Conservation (phyloP, 2,113 vertebrate genomes). For the Chrysochloris asiatica region DNA sequence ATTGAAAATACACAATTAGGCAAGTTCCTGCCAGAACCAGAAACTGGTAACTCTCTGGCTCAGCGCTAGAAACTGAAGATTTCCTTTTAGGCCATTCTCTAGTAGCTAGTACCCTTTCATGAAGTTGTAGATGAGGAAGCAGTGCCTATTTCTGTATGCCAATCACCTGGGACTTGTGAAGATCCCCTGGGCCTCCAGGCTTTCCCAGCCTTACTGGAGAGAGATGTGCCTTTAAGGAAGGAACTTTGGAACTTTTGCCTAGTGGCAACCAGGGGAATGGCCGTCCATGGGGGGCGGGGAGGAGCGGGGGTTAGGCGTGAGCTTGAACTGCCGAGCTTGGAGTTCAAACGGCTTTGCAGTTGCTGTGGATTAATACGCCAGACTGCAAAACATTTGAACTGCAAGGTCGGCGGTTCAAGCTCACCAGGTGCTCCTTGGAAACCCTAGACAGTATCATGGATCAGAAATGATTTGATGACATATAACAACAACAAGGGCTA, state of each 20-base stretch:
- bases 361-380: too few species aligned
- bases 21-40: not conserved
- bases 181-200: not conserved
- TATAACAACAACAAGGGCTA: not conserved
- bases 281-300: too few species aligned
- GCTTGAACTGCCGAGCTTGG: too few species aligned
- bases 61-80: not conserved
- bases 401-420: too few species aligned
- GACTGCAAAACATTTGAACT: too few species aligned
- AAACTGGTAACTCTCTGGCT: not conserved
- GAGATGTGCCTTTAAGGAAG: not conserved
- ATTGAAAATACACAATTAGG: not conserved
- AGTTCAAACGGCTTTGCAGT: too few species aligned
- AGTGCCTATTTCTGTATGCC: not conserved
- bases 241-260: rapidly evolving
- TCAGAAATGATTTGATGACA: too few species aligned
- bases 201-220: not conserved
- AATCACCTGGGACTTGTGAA: not conserved
- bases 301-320: too few species aligned
- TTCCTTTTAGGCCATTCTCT: not conserved
- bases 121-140: not conserved
- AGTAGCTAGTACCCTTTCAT: not conserved
- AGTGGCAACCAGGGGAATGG: too few species aligned
- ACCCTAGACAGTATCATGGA: too few species aligned
- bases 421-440: too few species aligned